Evolutionary conservation across 2,888 invertebrate genomes (phyloP).

Genomic region (Xylophagus ater): DNA sequence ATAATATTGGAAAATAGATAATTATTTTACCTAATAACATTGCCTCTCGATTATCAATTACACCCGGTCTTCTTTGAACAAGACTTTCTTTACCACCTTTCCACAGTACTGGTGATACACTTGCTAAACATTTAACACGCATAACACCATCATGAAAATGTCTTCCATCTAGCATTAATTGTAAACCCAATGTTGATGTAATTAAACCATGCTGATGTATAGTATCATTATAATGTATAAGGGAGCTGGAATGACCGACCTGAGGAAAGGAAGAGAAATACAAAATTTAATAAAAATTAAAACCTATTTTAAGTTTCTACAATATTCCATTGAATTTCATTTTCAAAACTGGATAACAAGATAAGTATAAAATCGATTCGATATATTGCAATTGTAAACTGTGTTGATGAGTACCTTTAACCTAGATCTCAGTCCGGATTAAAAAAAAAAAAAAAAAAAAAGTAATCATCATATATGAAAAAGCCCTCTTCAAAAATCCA

Average conservation of each 20-base stretch:
- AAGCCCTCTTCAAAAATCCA: no score
- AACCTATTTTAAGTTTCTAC: no score
- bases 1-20: no score
- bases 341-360: no score
- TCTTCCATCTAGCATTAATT: slow-evolving; percentile 43
- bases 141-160: slow-evolving; percentile 50
- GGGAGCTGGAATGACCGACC: slow-evolving; percentile 42
- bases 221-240: slow-evolving; percentile 44
- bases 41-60: slow-evolving; percentile 50
- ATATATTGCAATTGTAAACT: no score
- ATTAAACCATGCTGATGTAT: slow-evolving; percentile 47
- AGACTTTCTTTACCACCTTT: slow-evolving; percentile 48
- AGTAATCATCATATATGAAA: not conserved
- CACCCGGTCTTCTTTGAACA: slow-evolving; percentile 43
- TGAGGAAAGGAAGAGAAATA: no score
- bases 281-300: no score
- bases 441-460: slow-evolving; percentile 13
- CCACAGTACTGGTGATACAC: slow-evolving; percentile 49
- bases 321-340: no score
- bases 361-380: no score
- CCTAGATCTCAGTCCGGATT: no score
- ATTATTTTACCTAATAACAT: slow-evolving; percentile 44
- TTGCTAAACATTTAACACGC: slow-evolving; percentile 50
- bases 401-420: no score
- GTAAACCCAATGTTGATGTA: slow-evolving; percentile 47